Evolutionary conservation across 2,797 vertebrate species (phyloP).

Genomic region (Sebastes itinus): DNA sequence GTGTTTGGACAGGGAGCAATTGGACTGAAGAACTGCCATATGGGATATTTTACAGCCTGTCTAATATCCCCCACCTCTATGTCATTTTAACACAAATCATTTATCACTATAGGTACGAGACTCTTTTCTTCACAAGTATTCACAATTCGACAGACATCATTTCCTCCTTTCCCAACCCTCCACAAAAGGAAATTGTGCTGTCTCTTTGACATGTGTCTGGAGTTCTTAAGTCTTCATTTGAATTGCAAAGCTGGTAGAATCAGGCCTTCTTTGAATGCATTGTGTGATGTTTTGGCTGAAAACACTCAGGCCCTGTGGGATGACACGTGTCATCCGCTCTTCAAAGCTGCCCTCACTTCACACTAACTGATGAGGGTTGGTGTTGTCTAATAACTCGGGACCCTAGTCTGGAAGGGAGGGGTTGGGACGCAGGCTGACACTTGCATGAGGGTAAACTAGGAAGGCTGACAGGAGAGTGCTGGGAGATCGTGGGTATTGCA

Average conservation of each 20-base stretch:
- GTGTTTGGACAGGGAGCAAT: neutral
- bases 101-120: neutral
- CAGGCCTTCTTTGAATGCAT: constrained; percentile 27
- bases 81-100: constrained; percentile 11
- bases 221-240: constrained; percentile 55
- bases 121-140: constrained; percentile 7
- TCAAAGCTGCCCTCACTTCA: constrained; percentile 53
- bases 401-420: constrained; percentile 10
- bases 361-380: constrained; percentile 58
- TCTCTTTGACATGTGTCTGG: constrained; percentile 38
- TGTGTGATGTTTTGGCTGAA: constrained; percentile 62
- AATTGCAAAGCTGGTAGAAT: constrained; percentile 47
- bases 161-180: constrained; percentile 15
- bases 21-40: constrained; percentile 16
- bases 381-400: constrained; percentile 70
- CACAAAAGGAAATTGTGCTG: constrained; percentile 20
- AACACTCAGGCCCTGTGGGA: constrained; percentile 54
- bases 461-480: constrained; percentile 38
- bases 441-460: constrained; percentile 39
- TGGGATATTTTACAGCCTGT: constrained; percentile 12
- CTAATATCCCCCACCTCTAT: neutral
- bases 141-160: constrained; percentile 24
- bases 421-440: constrained; percentile 16
- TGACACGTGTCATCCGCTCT: constrained; percentile 54
- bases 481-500: constrained; percentile 18